phyloP scores from a whole-genome alignment of 2,888 invertebrate species.

The Acronicta leporina region DNA sequence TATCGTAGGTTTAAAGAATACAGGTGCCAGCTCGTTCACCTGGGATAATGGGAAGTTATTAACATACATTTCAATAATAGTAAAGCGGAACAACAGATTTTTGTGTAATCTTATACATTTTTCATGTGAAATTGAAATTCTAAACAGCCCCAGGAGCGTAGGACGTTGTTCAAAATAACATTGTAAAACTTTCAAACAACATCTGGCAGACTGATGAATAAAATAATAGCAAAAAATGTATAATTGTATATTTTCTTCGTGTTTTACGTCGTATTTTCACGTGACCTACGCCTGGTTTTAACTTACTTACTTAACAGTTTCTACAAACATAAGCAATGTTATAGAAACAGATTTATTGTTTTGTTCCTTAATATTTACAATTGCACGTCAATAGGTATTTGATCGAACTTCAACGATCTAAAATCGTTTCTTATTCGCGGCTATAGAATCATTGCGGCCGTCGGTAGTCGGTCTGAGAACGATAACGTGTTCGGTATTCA shows the following conservation, averaged over 20 bases:
- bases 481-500: too few relatives aligned
- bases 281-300: neutral
- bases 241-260: slow-evolving; percentile 16
- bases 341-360: too few relatives aligned
- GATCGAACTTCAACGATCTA: too few relatives aligned
- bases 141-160: slow-evolving; percentile 18
- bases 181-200: slow-evolving; percentile 37
- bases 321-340: too few relatives aligned
- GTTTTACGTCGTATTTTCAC: neutral
- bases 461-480: too few relatives aligned
- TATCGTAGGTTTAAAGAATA: slow-evolving; percentile 39
- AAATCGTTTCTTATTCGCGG: too few relatives aligned
- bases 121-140: slow-evolving; percentile 46
- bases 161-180: slow-evolving; percentile 15
- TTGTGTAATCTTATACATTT: slow-evolving; percentile 44
- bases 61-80: slow-evolving; percentile 56
- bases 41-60: slow-evolving; percentile 40
- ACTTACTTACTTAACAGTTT: neutral
- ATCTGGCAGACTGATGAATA: slow-evolving; percentile 53
- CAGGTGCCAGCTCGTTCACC: slow-evolving; percentile 59
- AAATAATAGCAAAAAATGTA: slow-evolving; percentile 13
- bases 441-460: too few relatives aligned
- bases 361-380: too few relatives aligned
- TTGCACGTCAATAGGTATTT: too few relatives aligned
- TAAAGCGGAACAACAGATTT: slow-evolving; percentile 46